phyloP scores from a whole-genome alignment of 2,113 vertebrate genomes.

The Gadus chalcogrammus region DNA sequence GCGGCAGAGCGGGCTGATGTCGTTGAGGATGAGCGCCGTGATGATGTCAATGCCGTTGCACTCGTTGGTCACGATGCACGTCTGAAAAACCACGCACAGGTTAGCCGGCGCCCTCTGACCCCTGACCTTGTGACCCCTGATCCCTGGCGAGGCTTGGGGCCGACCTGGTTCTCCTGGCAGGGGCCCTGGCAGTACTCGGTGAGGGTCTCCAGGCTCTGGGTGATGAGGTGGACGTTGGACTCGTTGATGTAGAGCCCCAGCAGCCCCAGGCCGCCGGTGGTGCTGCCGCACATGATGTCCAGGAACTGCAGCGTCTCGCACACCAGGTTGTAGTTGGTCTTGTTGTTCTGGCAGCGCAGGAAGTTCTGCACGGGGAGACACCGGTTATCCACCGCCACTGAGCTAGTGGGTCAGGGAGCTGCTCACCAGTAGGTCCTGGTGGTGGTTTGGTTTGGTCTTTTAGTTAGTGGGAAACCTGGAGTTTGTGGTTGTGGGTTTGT shows the following conservation, averaged over 20 bases:
- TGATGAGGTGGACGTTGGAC: slow-evolving; percentile 92
- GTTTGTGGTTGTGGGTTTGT: background rate
- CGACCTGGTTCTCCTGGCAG: slow-evolving; percentile 96
- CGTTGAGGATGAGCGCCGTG: slow-evolving; percentile 94
- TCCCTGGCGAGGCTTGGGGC: background rate
- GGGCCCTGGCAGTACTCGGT: slow-evolving; percentile 98
- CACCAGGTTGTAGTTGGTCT: slow-evolving; percentile 98
- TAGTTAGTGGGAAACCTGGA: background rate
- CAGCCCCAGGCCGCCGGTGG: slow-evolving; percentile 91
- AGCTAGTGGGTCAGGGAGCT: background rate
- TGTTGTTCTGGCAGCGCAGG: slow-evolving; percentile 93
- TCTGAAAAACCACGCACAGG: slow-evolving; percentile 65
- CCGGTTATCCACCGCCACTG: background rate
- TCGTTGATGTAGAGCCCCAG: slow-evolving; percentile 98
- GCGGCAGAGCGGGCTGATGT: slow-evolving; percentile 96
- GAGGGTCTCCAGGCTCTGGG: slow-evolving; percentile 93
- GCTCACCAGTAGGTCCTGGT: background rate
- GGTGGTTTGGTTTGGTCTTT: background rate
- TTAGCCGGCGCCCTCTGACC: too few relatives aligned
- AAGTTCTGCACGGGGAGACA: slow-evolving; percentile 79
- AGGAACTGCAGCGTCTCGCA: slow-evolving; percentile 97
- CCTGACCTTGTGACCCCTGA: too few relatives aligned
- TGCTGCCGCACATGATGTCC: slow-evolving; percentile 98
- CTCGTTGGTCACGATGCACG: slow-evolving; percentile 94
- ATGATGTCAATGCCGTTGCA: slow-evolving; percentile 98